Base-by-base conservation (phyloP, 2,113 vertebrate species). In the Epinephelus moara region DNA sequence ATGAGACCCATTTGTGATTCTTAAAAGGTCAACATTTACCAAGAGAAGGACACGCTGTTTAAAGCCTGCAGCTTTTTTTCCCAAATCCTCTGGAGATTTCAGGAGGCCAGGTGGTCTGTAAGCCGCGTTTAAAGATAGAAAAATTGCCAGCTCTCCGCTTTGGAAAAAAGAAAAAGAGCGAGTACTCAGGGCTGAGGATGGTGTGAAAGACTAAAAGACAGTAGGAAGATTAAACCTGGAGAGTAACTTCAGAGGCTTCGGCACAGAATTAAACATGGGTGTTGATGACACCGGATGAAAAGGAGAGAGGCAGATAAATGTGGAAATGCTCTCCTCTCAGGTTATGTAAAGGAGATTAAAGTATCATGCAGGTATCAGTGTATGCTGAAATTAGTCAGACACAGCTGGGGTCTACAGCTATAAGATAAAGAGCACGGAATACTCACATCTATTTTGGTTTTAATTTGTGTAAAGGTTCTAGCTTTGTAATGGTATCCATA, bases 201-300 rank as follows among this genome's bases (percentile, higher is more conserved):
- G 74, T 15, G 74, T 74, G 88, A 85, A 74, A 81, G 78, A 63
- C 55, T 83, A 37, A 71, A 87, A 91, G 84, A 84, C 84, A 79
- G 85, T 23, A 66, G 69, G 74, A 63, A 80, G 92, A 94, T 92
- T 92, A 92, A 81, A 89, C 33, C 80, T 15, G 0, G 40, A 55
- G 64, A 86, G 77, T 1, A 68, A 88, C 85, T 83, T 89, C 85
- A 87, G 83, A 87, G 74, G 74, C 79, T 90, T 86, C 73, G 53
- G n/a, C 45, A 7, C 56, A 49, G 85, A 88, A 57, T 90, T 64
- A 70, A 87, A 91, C 63, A 69, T 61, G 73, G 71, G 18, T 71
- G 69, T 63, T 76, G 79, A 74, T 72, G 56, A 57, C 50, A 11
- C 25, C 5, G 17, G 25, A 30, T 72, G 73, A 70, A 63, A 45